Conservation (phyloP, 2,797 vertebrate genomes). For the Anisognathus igniventris region DNA sequence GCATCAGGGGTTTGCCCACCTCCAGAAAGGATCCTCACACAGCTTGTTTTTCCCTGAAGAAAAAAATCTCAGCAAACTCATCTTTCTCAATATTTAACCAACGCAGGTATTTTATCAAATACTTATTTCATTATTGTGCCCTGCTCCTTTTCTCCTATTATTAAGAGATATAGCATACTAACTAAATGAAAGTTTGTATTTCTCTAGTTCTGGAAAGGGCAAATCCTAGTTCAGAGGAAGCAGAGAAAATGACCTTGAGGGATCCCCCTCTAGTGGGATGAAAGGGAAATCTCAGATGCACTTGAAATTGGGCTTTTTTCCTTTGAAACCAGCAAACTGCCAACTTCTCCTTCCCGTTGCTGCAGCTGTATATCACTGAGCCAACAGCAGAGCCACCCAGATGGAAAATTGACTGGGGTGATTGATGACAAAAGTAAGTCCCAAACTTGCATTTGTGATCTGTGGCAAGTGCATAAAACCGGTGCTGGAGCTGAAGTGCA, state of each 20-base stretch:
- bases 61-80: neutral
- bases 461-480: neutral
- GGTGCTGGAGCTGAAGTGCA: fast-evolving
- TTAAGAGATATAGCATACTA: neutral
- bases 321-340: neutral
- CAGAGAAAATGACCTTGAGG: neutral
- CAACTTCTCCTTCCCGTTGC: neutral
- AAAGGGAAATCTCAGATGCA: neutral
- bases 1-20: neutral
- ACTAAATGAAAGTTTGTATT: neutral
- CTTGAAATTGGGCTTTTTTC: neutral
- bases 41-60: fast-evolving
- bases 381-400: slow-evolving; percentile 3
- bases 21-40: neutral
- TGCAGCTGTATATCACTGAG: neutral
- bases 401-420: slow-evolving; percentile 17
- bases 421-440: neutral
- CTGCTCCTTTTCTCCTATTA: neutral
- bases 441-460: neutral
- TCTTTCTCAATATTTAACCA: neutral
- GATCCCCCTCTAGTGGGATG: slow-evolving; percentile 16
- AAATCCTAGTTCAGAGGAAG: neutral
- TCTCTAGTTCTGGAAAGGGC: neutral
- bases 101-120: neutral
- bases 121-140: neutral